Evolutionary conservation across 2,888 invertebrate genomes (phyloP).

Genomic region (Xylocampa areola): DNA sequence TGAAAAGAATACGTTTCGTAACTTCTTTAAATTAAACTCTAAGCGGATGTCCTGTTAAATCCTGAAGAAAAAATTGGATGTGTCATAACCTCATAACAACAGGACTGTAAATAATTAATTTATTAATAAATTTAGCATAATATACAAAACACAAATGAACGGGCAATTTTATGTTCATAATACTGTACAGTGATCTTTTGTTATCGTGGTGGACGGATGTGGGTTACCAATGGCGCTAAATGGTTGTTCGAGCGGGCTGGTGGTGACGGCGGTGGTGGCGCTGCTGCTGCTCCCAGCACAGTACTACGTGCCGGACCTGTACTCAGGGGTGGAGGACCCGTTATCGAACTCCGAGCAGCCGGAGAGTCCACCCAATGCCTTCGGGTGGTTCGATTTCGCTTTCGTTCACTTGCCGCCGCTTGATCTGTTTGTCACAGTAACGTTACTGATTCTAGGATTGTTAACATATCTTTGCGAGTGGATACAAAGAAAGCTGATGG

Average conservation of each 20-base stretch:
- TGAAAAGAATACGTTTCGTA: slow-evolving; percentile 5
- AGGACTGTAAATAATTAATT: slow-evolving; percentile 44
- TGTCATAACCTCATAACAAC: slow-evolving; percentile 48
- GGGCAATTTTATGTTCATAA: slow-evolving; percentile 43
- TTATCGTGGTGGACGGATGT: slow-evolving; percentile 50
- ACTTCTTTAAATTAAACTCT: slow-evolving; percentile 15
- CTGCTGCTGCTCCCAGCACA: slow-evolving; percentile 76
- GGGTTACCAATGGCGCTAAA: slow-evolving; percentile 70
- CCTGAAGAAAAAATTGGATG: slow-evolving; percentile 53
- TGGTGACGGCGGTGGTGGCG: slow-evolving; percentile 71
- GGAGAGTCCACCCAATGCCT: slow-evolving; percentile 25
- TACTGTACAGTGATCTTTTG: slow-evolving; percentile 37
- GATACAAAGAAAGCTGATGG: slow-evolving; percentile 82
- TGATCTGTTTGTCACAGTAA: slow-evolving; percentile 71
- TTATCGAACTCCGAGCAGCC: slow-evolving; percentile 33
- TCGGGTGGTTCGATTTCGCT: slow-evolving; percentile 57
- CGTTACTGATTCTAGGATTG: slow-evolving; percentile 68
- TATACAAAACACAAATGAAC: slow-evolving; percentile 40
- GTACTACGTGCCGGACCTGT: slow-evolving; percentile 75
- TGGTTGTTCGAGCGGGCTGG: slow-evolving; percentile 74
- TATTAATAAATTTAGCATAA: slow-evolving; percentile 36
- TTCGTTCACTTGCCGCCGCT: slow-evolving; percentile 65
- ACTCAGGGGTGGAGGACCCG: slow-evolving; percentile 56
- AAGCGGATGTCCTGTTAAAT: slow-evolving; percentile 29
- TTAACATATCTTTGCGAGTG: slow-evolving; percentile 76